phyloP scores from a whole-genome alignment of 2,888 invertebrate species.

The Prenolepis imparis region DNA sequence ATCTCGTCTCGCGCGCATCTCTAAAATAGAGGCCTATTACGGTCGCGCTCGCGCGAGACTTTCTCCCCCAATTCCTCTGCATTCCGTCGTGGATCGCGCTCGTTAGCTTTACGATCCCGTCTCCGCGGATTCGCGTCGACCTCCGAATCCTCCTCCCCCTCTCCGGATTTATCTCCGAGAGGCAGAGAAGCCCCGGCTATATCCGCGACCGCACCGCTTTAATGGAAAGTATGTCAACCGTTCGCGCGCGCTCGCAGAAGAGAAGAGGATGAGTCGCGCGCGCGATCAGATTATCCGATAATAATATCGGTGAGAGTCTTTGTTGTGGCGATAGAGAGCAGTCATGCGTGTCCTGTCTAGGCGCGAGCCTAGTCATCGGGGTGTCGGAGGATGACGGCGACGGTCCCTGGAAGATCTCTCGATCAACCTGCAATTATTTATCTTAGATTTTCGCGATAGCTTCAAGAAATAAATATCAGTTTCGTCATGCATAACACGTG shows the following conservation, averaged over 20 bases:
- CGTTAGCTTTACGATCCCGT: constrained; percentile 39
- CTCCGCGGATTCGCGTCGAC: constrained; percentile 9
- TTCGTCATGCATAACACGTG: neutral
- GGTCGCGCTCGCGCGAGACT: constrained; percentile 43
- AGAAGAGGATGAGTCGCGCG: constrained; percentile 33
- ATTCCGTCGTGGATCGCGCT: constrained; percentile 52
- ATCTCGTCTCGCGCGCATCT: neutral
- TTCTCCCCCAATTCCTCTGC: constrained; percentile 54
- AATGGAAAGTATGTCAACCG: constrained; percentile 57
- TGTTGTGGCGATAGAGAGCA: constrained; percentile 24
- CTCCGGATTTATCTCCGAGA: neutral
- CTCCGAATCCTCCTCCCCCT: neutral
- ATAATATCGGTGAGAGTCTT: constrained; percentile 40
- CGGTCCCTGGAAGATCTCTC: neutral
- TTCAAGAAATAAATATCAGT: neutral
- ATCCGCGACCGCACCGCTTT: constrained; percentile 49
- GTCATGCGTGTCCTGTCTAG: constrained; percentile 29
- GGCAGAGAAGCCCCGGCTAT: neutral
- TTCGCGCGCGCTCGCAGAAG: constrained; percentile 24
- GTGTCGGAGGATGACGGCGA: constrained; percentile 19
- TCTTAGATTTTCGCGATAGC: neutral
- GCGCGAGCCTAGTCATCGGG: constrained; percentile 44
- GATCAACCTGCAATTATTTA: constrained; percentile 30
- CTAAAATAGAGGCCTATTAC: constrained; percentile 31
- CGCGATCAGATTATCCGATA: constrained; percentile 51